Evolutionary conservation across 2,888 invertebrate genomes (phyloP), one percentile per base, ranked within the genome.

Genomic region (Chymomyza amoena): DNA sequence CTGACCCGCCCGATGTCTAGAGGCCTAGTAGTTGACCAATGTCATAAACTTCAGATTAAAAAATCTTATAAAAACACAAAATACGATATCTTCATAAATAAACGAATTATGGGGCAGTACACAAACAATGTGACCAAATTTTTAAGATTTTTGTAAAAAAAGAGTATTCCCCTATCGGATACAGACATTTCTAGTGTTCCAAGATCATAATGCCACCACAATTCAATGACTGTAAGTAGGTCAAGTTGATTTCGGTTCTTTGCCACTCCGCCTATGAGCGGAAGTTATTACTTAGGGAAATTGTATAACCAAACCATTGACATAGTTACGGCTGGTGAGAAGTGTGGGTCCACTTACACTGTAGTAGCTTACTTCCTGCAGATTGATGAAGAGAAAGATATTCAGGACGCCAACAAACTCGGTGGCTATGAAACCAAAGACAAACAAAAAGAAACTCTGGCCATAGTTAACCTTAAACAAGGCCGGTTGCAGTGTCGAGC

Each of bases 331-430:
- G 54, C 51, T n/a, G 54, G 15, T 56, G 69, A 66, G n/a, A n/a
- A n/a, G 67, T 70, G 70, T 65, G 56, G 66, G 2, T 10, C 62
- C 77, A 90, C 90, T 89, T 86, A 92, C 92, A 70, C 89, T 90
- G 59, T 91, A 90, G 64, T 91, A 89, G 64, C 87, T 89, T 28
- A 90, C 85, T 78, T 92, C 91, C 80, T 92, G 92, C 45, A 92
- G 77, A 70, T 91, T 89, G 65, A 97, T 96, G 92, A 96, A 97
- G 77, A 97, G 94, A 91, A 97, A 97, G 79, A 97, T 95, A 70
- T 97, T 96, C 74, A 96, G 95, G 16, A 97, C 95, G 54, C 97
- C 97, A 39, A 97, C 96, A 75, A 97, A 92, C 91, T 97, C 97
- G 9, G 96, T 96, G 69, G 95, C 94, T 80, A 97, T 93, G 89